These are phyloP conservation scores for Thera obeliscata DNA, from an alignment of 2,888 invertebrate genomes.

Conservation along the genomic window DNA sequence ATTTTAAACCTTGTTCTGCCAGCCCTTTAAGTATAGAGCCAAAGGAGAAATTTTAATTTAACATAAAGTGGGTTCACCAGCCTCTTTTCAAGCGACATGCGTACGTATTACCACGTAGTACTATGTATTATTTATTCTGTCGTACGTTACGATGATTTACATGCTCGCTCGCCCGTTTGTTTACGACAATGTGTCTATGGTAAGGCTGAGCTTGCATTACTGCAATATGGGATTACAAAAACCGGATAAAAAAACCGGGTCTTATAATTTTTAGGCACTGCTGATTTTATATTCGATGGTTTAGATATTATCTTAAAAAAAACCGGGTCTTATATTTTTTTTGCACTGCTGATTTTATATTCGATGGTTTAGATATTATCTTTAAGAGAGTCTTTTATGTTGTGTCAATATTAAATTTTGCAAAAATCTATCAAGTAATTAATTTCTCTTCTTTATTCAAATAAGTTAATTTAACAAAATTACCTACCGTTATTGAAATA, in stretches of 20 bases:
- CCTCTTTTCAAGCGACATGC: no score
- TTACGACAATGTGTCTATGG: constrained; percentile 6
- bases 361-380: no score
- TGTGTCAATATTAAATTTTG: neutral
- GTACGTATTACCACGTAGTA: neutral
- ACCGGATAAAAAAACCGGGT: neutral
- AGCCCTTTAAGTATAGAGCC: no score
- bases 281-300: no score
- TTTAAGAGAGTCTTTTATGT: neutral
- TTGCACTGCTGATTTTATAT: no score
- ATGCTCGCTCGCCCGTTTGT: constrained; percentile 5
- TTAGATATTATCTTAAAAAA: neutral
- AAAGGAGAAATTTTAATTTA: no score
- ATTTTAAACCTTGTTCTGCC: no score
- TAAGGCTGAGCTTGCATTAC: constrained; percentile 1
- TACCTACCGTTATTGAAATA: neutral
- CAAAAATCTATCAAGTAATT: neutral
- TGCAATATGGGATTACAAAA: neutral
- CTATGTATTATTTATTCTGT: no score
- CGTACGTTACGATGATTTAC: constrained; percentile 2
- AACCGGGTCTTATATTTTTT: no score
- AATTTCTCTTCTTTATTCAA: neutral
- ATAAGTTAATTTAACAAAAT: neutral
- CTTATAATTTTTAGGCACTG: no score
- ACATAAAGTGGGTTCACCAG: no score